phyloP scores from a whole-genome alignment of 2,797 vertebrate species.

The Sphaeramia orbicularis region DNA sequence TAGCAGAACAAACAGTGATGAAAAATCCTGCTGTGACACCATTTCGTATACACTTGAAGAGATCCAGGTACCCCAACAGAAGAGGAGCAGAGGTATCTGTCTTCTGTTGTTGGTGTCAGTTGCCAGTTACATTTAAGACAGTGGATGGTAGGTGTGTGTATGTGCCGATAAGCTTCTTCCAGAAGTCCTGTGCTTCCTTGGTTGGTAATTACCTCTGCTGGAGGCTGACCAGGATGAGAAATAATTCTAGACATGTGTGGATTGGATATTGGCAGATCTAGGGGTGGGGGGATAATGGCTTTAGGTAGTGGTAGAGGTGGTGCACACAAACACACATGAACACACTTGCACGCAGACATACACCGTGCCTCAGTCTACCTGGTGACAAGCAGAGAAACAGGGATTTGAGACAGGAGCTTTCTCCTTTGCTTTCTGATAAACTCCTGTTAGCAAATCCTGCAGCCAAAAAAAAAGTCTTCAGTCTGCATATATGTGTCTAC shows the following conservation, averaged over 20 bases:
- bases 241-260: constrained; percentile 64
- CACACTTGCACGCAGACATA: constrained; percentile 23
- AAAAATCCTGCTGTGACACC: not conserved
- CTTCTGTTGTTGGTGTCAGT: constrained; percentile 46
- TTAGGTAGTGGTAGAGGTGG: constrained; percentile 53
- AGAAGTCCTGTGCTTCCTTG: constrained; percentile 65
- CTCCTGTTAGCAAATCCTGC: constrained; percentile 44
- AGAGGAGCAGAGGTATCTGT: constrained; percentile 16
- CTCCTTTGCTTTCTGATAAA: constrained; percentile 42
- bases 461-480: constrained; percentile 46
- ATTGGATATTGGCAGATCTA: constrained; percentile 65
- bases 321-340: constrained; percentile 19
- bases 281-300: constrained; percentile 49
- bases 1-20: not conserved
- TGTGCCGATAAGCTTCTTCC: constrained; percentile 69
- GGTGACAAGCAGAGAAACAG: constrained; percentile 29
- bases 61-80: constrained; percentile 7
- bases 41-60: not conserved
- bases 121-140: constrained; percentile 58
- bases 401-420: constrained; percentile 56
- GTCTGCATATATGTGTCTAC: constrained; percentile 13
- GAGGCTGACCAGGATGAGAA: constrained; percentile 64
- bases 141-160: constrained; percentile 58
- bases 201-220: constrained; percentile 75
- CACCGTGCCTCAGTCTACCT: constrained; percentile 15